Evolutionary conservation across 2,888 invertebrate species (phyloP), one percentile per base, ranked within the genome.

Genomic region (Sclerodermus sp.): DNA sequence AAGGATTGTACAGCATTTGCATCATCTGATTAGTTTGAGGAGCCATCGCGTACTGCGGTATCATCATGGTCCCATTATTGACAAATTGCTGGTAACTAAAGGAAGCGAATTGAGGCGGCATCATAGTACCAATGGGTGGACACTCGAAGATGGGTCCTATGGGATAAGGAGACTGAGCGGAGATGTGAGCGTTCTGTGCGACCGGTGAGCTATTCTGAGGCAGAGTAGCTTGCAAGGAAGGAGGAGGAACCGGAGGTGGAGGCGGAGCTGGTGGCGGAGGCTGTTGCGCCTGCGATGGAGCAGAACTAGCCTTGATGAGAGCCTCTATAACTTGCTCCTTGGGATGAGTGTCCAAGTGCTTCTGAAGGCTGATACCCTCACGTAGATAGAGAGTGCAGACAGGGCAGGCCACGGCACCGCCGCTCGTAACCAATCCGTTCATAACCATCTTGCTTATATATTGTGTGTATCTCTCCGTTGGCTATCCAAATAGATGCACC

Each of bases 301-400:
- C 69, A 74, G 52, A 72, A 58, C 78, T 79, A 47, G 81, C 82
- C 55, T 79, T 79, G 56, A 84, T 81, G 57, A 93, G 80, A 17
- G 92, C 92, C 75, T 87, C 90, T 64, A 92, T 92, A 44, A 93
- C 91, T 79, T 91, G 91, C 67, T 91, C 91, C 78, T 92, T 92
- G 37, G 92, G 91, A 81, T 92, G 92, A 18, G 91, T 91, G 72
- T 90, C 87, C 76, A 93, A 82, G 76, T 92, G 92, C 58, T 85
- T 85, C 74, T 90, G 89, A 64, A 92, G 80, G 52, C 88, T 85
- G 81, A 92, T 92, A 49, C 91, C 92, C 79, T 89, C 89, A 64
- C 91, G 85, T 62, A 93, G 82, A 78, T 86, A 92, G 56, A 92
- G 81, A 34, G 91, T 92, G 80, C 92, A 93, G 60, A 92, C 91